Percentiles rank a stretch among this genome's conserved stretches.
phyloP scores from a whole-genome alignment of 2,113 vertebrate genomes.

The Pardalotus punctatus region DNA sequence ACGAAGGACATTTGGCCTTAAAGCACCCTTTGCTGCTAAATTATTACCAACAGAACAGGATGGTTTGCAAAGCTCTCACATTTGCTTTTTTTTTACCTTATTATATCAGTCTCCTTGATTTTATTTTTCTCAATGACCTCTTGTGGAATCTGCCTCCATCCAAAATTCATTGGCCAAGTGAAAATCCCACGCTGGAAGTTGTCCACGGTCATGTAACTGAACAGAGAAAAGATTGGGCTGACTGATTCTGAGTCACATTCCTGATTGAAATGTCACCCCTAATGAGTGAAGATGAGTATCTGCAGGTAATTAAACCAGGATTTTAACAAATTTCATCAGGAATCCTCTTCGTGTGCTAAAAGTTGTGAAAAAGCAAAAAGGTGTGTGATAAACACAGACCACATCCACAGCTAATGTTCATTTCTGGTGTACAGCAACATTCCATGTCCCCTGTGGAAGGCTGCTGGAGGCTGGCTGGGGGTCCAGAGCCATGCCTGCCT shows the following conservation, averaged over 20 bases:
- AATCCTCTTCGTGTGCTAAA: not conserved
- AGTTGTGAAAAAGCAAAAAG: not conserved
- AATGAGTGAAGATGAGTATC: not conserved
- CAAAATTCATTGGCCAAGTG: slow-evolving; percentile 96
- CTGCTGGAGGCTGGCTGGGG: not conserved
- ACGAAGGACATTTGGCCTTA: not conserved
- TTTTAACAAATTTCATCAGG: slow-evolving; percentile 14
- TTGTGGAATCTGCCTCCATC: slow-evolving; percentile 86
- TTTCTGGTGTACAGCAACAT: accelerated
- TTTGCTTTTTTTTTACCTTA: slow-evolving; percentile 76
- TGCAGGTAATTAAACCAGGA: not conserved
- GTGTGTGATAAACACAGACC: not conserved
- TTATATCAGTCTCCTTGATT: slow-evolving; percentile 86
- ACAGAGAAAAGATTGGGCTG: not conserved
- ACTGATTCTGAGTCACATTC: slow-evolving; percentile 10
- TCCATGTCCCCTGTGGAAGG: accelerated
- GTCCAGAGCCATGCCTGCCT: accelerated
- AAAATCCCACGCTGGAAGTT: slow-evolving; percentile 96
- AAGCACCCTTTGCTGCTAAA: not conserved
- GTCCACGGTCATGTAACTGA: slow-evolving; percentile 94
- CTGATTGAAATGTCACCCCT: slow-evolving; percentile 43
- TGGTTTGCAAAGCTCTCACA: not conserved
- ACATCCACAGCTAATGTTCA: accelerated
- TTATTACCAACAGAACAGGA: not conserved
- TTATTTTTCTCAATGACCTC: slow-evolving; percentile 83